These are phyloP conservation scores for Pollenia griseotomentosa DNA, from an alignment of 2,888 invertebrate species.

Conservation along the genomic window DNA sequence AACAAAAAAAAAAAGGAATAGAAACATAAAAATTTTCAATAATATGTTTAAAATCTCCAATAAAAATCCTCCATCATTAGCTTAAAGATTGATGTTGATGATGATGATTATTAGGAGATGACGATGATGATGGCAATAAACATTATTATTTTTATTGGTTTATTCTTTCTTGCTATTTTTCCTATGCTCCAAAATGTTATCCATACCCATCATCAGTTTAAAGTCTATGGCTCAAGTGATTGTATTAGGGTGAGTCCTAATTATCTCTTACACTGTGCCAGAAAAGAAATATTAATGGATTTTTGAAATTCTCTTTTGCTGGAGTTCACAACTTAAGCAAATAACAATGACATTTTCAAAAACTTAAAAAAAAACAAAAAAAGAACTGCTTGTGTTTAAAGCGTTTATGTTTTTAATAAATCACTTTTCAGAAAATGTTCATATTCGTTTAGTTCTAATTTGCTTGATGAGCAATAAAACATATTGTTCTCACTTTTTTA, in stretches of 20 bases:
- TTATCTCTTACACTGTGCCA: too few species aligned
- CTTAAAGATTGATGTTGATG: constrained; percentile 52
- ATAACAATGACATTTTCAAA: too few species aligned
- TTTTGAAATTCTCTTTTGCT: neutral
- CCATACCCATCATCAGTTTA: constrained; percentile 25
- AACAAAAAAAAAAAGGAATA: constrained; percentile 7
- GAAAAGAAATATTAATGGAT: too few species aligned
- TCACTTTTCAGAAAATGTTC: too few species aligned
- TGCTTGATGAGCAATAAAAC: too few species aligned
- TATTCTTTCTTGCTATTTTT: constrained; percentile 9
- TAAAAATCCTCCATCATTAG: constrained; percentile 44
- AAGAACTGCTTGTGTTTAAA: too few species aligned
- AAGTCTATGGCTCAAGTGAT: neutral
- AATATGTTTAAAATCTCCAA: constrained; percentile 28
- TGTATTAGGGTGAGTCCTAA: neutral
- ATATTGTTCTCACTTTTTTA: too few species aligned
- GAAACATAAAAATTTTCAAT: constrained; percentile 7
- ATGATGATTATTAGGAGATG: constrained; percentile 40
- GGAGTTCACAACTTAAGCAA: too few species aligned
- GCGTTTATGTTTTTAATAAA: too few species aligned
- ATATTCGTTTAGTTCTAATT: too few species aligned
- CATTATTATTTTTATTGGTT: constrained; percentile 17
- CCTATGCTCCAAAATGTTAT: constrained; percentile 10
- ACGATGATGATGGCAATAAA: constrained; percentile 57
- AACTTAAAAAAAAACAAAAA: too few species aligned